Conservation (phyloP, 1,140 invertebrate genomes). For the Calephelis nemesis region DNA sequence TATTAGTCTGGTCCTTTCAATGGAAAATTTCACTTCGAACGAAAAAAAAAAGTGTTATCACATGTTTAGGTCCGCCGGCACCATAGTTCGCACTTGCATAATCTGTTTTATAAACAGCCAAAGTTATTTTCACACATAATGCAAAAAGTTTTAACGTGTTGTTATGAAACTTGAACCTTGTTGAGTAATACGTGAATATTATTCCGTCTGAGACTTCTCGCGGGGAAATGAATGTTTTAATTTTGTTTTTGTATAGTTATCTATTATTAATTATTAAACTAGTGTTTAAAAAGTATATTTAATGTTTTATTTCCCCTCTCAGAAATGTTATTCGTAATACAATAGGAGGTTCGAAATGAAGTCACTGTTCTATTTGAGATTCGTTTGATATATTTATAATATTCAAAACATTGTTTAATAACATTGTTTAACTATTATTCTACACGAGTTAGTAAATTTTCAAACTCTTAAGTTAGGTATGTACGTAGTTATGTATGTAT, state of each 20-base stretch:
- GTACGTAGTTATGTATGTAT: too few species aligned
- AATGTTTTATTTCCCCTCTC: slow-evolving; percentile 21
- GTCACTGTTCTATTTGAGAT: not conserved
- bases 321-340: not conserved
- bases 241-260: slow-evolving; percentile 34
- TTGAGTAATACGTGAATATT: slow-evolving; percentile 27
- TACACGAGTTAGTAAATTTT: not conserved
- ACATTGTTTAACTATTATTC: not conserved
- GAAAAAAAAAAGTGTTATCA: slow-evolving; percentile 37
- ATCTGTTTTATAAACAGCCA: slow-evolving; percentile 52
- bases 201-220: slow-evolving; percentile 14
- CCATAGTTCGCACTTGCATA: slow-evolving; percentile 42
- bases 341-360: not conserved
- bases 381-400: not conserved
- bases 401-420: not conserved
- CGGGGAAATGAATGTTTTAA: slow-evolving; percentile 26
- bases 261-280: slow-evolving; percentile 31
- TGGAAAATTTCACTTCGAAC: not conserved
- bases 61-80: slow-evolving; percentile 38
- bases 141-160: slow-evolving; percentile 38
- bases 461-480: too few species aligned
- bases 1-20: not conserved
- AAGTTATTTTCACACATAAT: slow-evolving; percentile 41
- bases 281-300: not conserved
- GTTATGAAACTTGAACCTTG: slow-evolving; percentile 40